Evolutionary conservation across 1,140 invertebrate species (phyloP).

Genomic region (Lepidurus couesii): DNA sequence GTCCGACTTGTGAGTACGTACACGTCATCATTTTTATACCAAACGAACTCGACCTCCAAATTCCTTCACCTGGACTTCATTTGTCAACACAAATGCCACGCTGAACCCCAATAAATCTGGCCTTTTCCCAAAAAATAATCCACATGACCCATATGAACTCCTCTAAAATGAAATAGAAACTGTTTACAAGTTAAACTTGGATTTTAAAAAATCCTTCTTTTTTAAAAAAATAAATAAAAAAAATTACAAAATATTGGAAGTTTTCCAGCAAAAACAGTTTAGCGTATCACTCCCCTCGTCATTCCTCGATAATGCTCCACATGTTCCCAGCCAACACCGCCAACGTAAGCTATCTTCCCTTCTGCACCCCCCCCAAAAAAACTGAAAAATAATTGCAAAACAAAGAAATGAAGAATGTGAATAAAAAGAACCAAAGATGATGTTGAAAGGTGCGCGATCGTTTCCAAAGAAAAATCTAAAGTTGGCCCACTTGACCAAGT

Average conservation of each 20-base stretch:
- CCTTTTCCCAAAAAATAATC: neutral
- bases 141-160: neutral
- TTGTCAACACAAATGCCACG: neutral
- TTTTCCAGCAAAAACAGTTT: neutral
- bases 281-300: neutral
- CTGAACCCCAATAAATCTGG: neutral
- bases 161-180: too few relatives aligned
- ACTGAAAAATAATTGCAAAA: neutral
- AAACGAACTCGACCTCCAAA: neutral
- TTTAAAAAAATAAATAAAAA: neutral
- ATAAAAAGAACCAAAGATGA: neutral
- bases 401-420: neutral
- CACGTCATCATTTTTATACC: conserved; percentile 16
- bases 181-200: too few relatives aligned
- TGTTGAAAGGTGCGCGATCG: neutral
- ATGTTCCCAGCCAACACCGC: neutral
- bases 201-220: too few relatives aligned
- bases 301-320: neutral
- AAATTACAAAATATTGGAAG: neutral
- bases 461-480: neutral
- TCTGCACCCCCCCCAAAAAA: neutral
- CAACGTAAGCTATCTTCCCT: neutral
- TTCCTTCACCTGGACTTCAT: conserved; percentile 9
- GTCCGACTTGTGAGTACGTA: neutral
- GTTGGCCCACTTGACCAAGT: neutral